Conservation (phyloP, 2,797 vertebrate species). For the Siniperca scherzeri region DNA sequence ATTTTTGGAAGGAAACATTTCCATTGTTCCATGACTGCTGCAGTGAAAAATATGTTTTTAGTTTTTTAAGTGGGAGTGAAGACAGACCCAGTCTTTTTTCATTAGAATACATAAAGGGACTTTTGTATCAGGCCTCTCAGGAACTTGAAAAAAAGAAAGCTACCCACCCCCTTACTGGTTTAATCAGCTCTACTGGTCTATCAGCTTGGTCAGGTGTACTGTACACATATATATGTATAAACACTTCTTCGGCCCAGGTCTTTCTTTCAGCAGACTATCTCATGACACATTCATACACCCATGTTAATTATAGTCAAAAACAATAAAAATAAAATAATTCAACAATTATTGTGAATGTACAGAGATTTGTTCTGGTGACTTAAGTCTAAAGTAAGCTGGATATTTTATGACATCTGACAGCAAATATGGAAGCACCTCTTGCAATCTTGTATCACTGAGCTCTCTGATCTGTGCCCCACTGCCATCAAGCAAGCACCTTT, state of each 20-base stretch:
- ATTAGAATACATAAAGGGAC: conserved; percentile 19
- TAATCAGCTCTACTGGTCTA: conserved; percentile 22
- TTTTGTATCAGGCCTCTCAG: conserved; percentile 30
- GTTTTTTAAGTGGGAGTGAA: conserved; percentile 32
- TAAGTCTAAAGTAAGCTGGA: not conserved
- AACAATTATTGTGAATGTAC: not conserved
- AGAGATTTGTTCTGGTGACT: not conserved
- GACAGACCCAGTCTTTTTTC: conserved; percentile 1
- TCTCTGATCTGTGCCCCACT: no score
- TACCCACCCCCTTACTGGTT: conserved; percentile 38
- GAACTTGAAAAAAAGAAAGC: not conserved
- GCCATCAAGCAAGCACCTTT: no score
- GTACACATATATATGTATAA: not conserved
- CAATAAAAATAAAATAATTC: not conserved
- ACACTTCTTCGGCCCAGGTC: not conserved
- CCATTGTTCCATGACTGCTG: conserved; percentile 43
- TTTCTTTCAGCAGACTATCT: not conserved
- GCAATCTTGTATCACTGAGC: not conserved
- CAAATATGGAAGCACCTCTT: not conserved
- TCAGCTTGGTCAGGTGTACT: conserved; percentile 2
- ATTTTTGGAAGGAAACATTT: conserved; percentile 33
- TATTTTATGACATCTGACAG: not conserved
- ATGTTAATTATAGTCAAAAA: not conserved
- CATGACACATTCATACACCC: not conserved
- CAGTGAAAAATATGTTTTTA: conserved; percentile 30